Evolutionary conservation across 1,140 invertebrate species (phyloP).

Genomic region (Drosophila virilis): DNA sequence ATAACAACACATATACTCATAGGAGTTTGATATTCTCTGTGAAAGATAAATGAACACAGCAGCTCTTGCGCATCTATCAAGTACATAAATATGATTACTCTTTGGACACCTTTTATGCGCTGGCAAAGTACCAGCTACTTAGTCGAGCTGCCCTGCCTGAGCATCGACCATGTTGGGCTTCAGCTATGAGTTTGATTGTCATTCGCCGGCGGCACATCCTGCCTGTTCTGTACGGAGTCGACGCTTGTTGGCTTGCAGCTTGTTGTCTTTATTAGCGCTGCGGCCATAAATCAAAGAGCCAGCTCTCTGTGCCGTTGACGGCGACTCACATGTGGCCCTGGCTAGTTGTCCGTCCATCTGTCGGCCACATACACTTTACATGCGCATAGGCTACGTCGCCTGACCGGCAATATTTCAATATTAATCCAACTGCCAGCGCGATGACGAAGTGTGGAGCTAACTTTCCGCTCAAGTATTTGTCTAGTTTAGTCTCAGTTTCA

Average conservation of each 20-base stretch:
- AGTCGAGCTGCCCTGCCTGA: not conserved
- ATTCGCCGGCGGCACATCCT: conserved; percentile 71
- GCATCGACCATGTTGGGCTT: conserved; percentile 29
- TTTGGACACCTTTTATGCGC: not conserved
- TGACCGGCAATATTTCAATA: conserved; percentile 78
- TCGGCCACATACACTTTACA: conserved; percentile 59
- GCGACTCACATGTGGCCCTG: conserved; percentile 69
- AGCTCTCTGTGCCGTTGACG: conserved; percentile 59
- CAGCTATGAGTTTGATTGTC: conserved; percentile 60
- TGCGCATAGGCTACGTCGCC: conserved; percentile 62
- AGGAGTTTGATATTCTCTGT: not conserved
- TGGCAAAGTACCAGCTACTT: conserved; percentile 1
- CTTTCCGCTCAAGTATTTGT: conserved; percentile 74
- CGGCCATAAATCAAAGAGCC: conserved; percentile 77
- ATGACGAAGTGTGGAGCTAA: conserved; percentile 77
- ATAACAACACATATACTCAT: not conserved
- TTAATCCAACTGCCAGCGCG: conserved; percentile 81
- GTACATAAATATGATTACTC: conserved; percentile 16
- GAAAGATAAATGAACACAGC: not conserved
- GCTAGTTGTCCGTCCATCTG: conserved; percentile 27
- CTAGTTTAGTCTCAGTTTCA: conserved; percentile 59
- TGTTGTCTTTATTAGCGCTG: conserved; percentile 79
- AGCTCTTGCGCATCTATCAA: conserved; percentile 1
- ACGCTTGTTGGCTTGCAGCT: conserved; percentile 65
- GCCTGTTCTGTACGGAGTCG: conserved; percentile 35